Conservation (phyloP, 2,888 invertebrate species). For the Drosophila subquinaria region DNA sequence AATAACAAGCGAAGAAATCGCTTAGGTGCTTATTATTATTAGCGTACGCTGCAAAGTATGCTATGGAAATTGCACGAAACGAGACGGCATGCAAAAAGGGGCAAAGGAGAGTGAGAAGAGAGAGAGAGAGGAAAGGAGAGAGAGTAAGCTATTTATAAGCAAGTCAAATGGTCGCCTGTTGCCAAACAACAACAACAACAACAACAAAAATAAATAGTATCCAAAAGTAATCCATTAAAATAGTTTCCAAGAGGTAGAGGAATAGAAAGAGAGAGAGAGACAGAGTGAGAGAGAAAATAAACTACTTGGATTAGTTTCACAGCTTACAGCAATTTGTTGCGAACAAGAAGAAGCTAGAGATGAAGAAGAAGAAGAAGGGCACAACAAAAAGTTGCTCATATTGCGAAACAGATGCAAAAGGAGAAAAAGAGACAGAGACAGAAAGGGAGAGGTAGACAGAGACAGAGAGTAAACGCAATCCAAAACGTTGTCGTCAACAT, state of each 20-base stretch:
- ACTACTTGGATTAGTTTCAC: conserved; percentile 71
- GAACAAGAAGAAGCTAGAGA: conserved; percentile 36
- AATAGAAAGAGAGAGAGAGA: neutral
- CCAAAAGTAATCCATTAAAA: conserved; percentile 76
- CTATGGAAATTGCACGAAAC: conserved; percentile 60
- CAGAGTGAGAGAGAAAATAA: conserved; percentile 1
- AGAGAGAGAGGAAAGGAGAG: neutral
- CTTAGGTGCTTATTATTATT: conserved; percentile 70
- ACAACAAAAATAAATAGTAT: conserved; percentile 41
- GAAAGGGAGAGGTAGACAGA: conserved; percentile 8
- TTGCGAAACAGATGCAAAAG: conserved; percentile 36
- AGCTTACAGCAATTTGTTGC: conserved; percentile 79
- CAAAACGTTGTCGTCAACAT: conserved; percentile 76
- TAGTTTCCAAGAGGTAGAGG: conserved; percentile 50
- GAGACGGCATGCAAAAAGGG: conserved; percentile 33
- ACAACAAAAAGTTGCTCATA: conserved; percentile 72
- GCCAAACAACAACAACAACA: conserved; percentile 4
- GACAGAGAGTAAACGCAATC: conserved; percentile 40
- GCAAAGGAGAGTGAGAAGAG: neutral
- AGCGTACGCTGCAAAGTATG: conserved; percentile 59
- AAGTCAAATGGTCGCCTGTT: conserved; percentile 56
- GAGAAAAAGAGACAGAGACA: neutral
- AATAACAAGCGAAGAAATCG: conserved; percentile 18
- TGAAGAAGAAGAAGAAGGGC: conserved; percentile 17
- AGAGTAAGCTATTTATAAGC: conserved; percentile 38